These are phyloP conservation scores for Trididemnum clinides DNA, from an alignment of 23 tunicate genomes.

Conservation along the genomic window DNA sequence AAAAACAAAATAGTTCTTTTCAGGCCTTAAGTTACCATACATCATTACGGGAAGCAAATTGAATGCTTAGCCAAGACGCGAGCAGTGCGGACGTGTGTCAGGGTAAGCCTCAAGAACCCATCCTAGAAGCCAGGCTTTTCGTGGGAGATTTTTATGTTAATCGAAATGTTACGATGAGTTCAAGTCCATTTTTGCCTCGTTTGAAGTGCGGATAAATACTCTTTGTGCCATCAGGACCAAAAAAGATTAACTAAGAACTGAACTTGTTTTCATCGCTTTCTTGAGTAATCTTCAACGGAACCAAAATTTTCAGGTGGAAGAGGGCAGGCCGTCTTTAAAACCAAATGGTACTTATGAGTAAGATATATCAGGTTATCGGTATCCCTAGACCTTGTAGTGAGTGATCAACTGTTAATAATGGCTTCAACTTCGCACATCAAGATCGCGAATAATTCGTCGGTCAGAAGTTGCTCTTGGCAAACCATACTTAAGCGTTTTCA, in stretches of 20 bases:
- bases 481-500: background rate
- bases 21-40: no score
- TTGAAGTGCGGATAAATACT: background rate
- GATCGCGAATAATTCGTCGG: conserved; percentile 11
- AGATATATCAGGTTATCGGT: background rate
- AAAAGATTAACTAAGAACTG: conserved; percentile 27
- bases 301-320: background rate
- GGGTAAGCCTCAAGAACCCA: no score
- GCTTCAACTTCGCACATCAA: conserved; percentile 12
- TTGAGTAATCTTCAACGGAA: background rate
- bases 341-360: conserved; percentile 6
- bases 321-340: background rate
- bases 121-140: no score
- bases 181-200: background rate
- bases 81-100: no score
- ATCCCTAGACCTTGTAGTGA: conserved; percentile 6
- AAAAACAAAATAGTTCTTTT: no score
- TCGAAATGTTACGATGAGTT: no score
- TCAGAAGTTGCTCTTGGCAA: conserved; percentile 1
- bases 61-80: no score
- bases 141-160: no score
- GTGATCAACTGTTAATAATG: conserved; percentile 13
- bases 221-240: conserved; percentile 39
- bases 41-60: no score
- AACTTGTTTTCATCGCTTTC: conserved; percentile 20